Evolutionary conservation across 2,113 vertebrate species (phyloP).

Genomic region (Morone chrysops): DNA sequence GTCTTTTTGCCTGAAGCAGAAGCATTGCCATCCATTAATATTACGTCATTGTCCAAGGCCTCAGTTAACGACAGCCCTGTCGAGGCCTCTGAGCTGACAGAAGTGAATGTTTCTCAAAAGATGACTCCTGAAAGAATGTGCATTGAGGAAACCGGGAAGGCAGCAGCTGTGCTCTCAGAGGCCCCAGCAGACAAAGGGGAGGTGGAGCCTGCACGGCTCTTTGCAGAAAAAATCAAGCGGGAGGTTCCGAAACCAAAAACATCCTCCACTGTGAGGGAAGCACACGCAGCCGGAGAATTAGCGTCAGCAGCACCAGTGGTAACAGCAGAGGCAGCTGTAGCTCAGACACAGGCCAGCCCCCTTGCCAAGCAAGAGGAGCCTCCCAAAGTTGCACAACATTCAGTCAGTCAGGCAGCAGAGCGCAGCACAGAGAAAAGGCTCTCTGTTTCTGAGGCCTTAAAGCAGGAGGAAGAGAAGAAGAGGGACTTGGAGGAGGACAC

Average conservation of each 20-base stretch:
- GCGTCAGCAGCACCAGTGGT: constrained; percentile 75
- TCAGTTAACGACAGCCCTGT: constrained; percentile 41
- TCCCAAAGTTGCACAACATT: constrained; percentile 84
- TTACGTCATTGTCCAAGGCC: constrained; percentile 46
- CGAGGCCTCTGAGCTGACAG: constrained; percentile 39
- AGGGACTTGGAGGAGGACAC: constrained; percentile 68
- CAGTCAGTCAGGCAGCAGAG: constrained; percentile 76
- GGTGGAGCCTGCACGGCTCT: constrained; percentile 81
- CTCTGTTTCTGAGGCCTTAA: constrained; percentile 62
- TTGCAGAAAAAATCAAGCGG: constrained; percentile 82
- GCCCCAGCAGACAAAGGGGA: constrained; percentile 84
- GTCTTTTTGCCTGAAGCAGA: constrained; percentile 46
- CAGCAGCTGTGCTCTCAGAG: constrained; percentile 83
- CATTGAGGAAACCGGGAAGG: constrained; percentile 73
- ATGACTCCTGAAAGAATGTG: constrained; percentile 78
- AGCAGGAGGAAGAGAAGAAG: constrained; percentile 70
- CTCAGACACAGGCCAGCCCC: constrained; percentile 78
- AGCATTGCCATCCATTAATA: constrained; percentile 32
- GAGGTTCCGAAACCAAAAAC: constrained; percentile 84
- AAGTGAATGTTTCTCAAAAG: constrained; percentile 60
- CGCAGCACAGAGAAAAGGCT: constrained; percentile 73
- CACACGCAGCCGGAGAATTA: constrained; percentile 79
- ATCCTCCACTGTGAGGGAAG: constrained; percentile 82
- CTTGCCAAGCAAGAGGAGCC: constrained; percentile 78
- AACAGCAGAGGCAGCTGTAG: constrained; percentile 73